Evolutionary conservation across 2,888 invertebrate species (phyloP), one percentile per base, ranked within the genome.

Genomic region (Drosophila quinaria): DNA sequence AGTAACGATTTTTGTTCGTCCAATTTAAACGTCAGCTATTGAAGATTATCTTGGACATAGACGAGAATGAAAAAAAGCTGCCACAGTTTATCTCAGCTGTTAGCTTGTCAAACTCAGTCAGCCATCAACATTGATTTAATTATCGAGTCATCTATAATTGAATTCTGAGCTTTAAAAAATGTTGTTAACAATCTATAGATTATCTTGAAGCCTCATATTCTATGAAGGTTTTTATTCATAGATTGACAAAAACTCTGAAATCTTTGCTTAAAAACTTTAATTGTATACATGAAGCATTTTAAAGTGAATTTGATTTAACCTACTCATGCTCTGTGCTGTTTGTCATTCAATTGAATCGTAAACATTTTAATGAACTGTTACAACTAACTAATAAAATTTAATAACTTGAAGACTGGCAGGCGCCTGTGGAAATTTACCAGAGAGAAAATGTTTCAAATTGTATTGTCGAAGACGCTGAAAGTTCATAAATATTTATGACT

Each of bases 401-500:
- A 80, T 56, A 65, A 19, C 49, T 39, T n/a, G n/a, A 49, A 22
- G 66, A 70, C 72, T 46, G 9, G 8, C 11, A 13, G 81, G 69
- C 81, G 74, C 74, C 78, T 25, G 6, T 22, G 19, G 11, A 41
- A 52, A 64, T 50, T 44, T 51, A 29, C 22, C 61, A 75, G 55
- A 31, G 42, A 29, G 29, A 15, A 37, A 52, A 64, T 49, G 51
- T 29, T 31, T 37, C 22, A 11, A 19, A 58, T 29, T 29, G 50
- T 50, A 15, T 31, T 17, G 29, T 15, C 10, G n/a, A 10, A 46
- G 35, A 42, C 46, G 15, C 10, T 51, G 6, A 4, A 25, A 25
- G 29, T 58, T 81, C 78, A 78, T 78, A 74, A 81, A 85, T 87
- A 81, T 81, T 79, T 77, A 84, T 69, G 71, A 74, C 71, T 70